A percentile compares a stretch with the other conserved stretches of the same genome.
phyloP scores from a whole-genome alignment of 2,113 vertebrate species.

The Vulpes ferrilata region DNA sequence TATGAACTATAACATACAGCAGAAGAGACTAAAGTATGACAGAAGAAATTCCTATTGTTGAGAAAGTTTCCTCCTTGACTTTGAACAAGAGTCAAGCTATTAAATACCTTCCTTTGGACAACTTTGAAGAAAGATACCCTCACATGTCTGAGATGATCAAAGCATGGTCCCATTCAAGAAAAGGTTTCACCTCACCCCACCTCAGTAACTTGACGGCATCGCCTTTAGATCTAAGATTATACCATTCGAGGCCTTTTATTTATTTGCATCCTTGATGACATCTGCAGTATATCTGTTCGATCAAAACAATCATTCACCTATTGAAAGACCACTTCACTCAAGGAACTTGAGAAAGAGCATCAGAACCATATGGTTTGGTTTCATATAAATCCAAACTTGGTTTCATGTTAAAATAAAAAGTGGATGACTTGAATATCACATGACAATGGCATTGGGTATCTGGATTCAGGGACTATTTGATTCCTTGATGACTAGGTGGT shows the following conservation, averaged over 20 bases:
- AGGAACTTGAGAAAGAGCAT: not conserved
- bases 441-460: not conserved
- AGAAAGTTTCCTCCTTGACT: not conserved
- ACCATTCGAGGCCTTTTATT: not conserved
- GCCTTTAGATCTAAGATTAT: not conserved
- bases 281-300: slow-evolving; percentile 12
- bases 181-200: not conserved
- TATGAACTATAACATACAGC: not conserved
- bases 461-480: not conserved
- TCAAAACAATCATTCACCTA: not conserved
- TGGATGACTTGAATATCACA: not conserved
- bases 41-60: not conserved
- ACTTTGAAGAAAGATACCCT: not conserved
- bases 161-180: not conserved
- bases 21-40: not conserved
- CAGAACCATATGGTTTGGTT: not conserved
- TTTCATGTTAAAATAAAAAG: not conserved
- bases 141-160: not conserved
- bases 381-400: not conserved
- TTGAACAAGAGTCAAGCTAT: not conserved
- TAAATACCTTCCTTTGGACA: not conserved
- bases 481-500: not conserved
- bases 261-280: slow-evolving; percentile 14
- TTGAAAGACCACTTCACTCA: not conserved
- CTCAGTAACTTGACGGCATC: not conserved